A percentile compares a stretch with the other conserved stretches of the same genome.
Conservation (phyloP, 2,113 vertebrate genomes). For the Ammospiza nelsoni region DNA sequence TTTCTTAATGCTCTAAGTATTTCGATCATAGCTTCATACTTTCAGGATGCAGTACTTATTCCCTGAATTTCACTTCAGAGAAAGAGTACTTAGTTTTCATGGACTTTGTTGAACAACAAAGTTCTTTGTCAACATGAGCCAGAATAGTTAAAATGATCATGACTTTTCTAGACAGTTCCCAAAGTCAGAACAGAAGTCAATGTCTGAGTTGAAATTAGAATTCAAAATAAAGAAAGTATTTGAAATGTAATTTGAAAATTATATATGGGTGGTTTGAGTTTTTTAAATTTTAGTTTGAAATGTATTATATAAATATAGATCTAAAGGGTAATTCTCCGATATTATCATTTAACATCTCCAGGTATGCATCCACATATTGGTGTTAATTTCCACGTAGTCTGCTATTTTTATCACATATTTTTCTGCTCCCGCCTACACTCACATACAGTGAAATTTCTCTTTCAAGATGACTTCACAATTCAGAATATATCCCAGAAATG, state of each 20-base stretch:
- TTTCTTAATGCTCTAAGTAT: neutral
- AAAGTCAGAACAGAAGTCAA: neutral
- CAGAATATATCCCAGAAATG: slow-evolving; percentile 19
- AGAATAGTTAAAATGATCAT: neutral
- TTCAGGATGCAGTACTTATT: neutral
- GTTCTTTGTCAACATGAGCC: neutral
- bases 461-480: slow-evolving; percentile 40
- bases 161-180: neutral
- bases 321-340: neutral
- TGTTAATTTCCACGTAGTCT: neutral
- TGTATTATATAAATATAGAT: neutral
- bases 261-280: fast-evolving
- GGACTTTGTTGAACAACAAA: neutral
- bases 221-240: neutral
- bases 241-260: neutral
- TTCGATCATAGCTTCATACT: neutral
- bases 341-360: neutral
- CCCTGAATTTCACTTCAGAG: neutral
- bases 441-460: slow-evolving; percentile 20
- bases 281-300: neutral
- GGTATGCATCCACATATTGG: neutral
- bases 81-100: neutral
- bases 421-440: slow-evolving; percentile 18
- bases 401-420: slow-evolving; percentile 45
- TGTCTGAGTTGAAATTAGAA: neutral